These are phyloP conservation scores for Helarctos malayanus DNA, from an alignment of 2,797 vertebrate species.

Conservation along the genomic window DNA sequence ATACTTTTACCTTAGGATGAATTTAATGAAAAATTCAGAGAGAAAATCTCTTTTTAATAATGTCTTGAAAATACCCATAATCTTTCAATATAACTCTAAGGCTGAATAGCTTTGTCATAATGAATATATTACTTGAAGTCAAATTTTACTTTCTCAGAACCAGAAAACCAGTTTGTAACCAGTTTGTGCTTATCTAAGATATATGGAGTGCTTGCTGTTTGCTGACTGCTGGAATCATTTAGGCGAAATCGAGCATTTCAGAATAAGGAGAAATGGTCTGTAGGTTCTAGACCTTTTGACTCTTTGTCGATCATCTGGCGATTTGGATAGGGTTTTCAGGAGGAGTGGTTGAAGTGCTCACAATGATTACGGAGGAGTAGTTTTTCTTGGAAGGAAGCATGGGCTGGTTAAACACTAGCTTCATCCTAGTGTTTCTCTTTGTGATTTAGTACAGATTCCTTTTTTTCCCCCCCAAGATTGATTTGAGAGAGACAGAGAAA, in stretches of 20 bases:
- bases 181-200: background rate
- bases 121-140: background rate
- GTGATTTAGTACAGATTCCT: background rate
- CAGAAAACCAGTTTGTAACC: background rate
- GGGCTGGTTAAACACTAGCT: background rate
- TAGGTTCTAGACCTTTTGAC: background rate
- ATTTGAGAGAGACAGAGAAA: background rate
- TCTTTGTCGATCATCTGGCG: background rate
- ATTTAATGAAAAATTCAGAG: conserved; percentile 25
- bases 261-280: background rate
- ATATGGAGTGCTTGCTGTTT: background rate
- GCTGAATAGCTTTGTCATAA: background rate
- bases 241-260: background rate
- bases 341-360: background rate
- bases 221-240: background rate
- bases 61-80: background rate
- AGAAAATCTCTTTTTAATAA: background rate
- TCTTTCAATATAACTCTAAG: background rate
- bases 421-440: background rate
- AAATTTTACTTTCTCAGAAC: background rate
- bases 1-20: background rate
- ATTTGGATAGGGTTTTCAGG: background rate
- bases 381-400: background rate
- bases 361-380: background rate
- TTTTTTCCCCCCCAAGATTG: background rate